Evolutionary conservation across 2,797 vertebrate genomes (phyloP).

Genomic region (Novumbra hubbsi): DNA sequence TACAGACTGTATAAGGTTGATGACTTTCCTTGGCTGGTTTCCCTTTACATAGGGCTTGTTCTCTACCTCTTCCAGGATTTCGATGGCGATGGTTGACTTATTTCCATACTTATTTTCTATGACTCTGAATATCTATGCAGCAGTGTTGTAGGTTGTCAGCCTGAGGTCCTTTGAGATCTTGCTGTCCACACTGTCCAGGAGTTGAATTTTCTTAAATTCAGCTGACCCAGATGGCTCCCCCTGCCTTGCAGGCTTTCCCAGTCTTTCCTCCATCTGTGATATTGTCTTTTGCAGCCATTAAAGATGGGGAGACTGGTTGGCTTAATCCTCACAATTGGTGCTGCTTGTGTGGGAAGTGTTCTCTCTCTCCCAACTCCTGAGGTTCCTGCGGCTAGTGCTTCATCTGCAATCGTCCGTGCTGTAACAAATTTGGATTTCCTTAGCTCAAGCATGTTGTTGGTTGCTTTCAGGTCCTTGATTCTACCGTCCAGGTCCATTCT

Average conservation of each 20-base stretch:
- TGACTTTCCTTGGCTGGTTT: slow-evolving; percentile 17
- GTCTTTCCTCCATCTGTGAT: neutral
- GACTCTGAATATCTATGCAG: slow-evolving; percentile 18
- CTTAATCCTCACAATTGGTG: slow-evolving; percentile 2
- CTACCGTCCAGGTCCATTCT: neutral
- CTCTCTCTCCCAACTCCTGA: too few relatives aligned
- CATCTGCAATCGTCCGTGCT: neutral
- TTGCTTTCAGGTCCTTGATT: neutral
- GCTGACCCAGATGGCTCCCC: too few relatives aligned
- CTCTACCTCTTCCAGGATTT: slow-evolving; percentile 31
- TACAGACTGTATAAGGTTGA: slow-evolving; percentile 17
- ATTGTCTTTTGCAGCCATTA: neutral
- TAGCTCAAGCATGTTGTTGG: neutral
- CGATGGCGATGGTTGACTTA: slow-evolving; percentile 1
- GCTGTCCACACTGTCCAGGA: slow-evolving; percentile 1
- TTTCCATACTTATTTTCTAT: slow-evolving; percentile 18
- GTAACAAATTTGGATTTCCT: neutral
- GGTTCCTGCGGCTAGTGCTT: neutral
- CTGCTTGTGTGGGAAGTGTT: neutral
- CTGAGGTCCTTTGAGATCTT: slow-evolving; percentile 12
- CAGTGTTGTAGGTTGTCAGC: slow-evolving; percentile 12
- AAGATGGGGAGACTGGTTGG: neutral
- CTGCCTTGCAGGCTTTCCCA: too few relatives aligned
- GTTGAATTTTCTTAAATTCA: neutral
- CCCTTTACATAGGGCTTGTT: neutral